These are phyloP conservation scores for Drosophila borealis DNA, from an alignment of 2,888 invertebrate species.

Conservation along the genomic window DNA sequence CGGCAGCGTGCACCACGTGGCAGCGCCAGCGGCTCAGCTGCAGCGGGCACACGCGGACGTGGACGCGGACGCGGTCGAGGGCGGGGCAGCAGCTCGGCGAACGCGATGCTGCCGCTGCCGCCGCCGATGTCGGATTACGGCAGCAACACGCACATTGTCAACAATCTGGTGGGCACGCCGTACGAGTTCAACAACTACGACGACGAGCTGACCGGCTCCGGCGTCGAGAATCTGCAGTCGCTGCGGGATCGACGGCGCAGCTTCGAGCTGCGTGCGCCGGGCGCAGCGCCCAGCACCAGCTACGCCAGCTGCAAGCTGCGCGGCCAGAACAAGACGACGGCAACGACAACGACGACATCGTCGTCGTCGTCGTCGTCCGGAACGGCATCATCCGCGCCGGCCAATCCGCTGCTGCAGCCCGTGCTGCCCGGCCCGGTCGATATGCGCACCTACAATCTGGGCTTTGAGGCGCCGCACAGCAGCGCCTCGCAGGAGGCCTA, in stretches of 20 bases:
- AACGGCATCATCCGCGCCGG: slow-evolving; percentile 3
- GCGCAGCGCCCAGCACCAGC: slow-evolving; percentile 33
- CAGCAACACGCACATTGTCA: slow-evolving; percentile 87
- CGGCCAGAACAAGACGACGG: slow-evolving; percentile 53
- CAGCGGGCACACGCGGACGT: slow-evolving; percentile 74
- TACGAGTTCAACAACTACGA: slow-evolving; percentile 94
- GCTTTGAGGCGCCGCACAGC: slow-evolving; percentile 85
- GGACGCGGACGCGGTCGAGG: slow-evolving; percentile 85
- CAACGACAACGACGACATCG: not conserved
- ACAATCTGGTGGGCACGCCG: slow-evolving; percentile 93
- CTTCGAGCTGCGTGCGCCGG: slow-evolving; percentile 87
- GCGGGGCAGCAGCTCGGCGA: slow-evolving; percentile 82
- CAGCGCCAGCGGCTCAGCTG: slow-evolving; percentile 53
- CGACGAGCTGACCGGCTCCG: slow-evolving; percentile 92
- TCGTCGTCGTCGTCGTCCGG: too few relatives aligned
- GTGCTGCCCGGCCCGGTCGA: slow-evolving; percentile 94
- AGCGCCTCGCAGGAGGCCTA: slow-evolving; percentile 86
- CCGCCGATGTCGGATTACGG: slow-evolving; percentile 85
- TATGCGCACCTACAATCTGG: slow-evolving; percentile 93
- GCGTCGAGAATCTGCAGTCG: slow-evolving; percentile 91
- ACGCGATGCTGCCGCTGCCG: slow-evolving; percentile 74
- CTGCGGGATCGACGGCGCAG: slow-evolving; percentile 93
- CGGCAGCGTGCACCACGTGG: slow-evolving; percentile 83
- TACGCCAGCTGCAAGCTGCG: slow-evolving; percentile 81
- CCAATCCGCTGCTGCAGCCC: slow-evolving; percentile 86